Conservation (phyloP, 2,113 vertebrate species). For the Mixornis gularis region DNA sequence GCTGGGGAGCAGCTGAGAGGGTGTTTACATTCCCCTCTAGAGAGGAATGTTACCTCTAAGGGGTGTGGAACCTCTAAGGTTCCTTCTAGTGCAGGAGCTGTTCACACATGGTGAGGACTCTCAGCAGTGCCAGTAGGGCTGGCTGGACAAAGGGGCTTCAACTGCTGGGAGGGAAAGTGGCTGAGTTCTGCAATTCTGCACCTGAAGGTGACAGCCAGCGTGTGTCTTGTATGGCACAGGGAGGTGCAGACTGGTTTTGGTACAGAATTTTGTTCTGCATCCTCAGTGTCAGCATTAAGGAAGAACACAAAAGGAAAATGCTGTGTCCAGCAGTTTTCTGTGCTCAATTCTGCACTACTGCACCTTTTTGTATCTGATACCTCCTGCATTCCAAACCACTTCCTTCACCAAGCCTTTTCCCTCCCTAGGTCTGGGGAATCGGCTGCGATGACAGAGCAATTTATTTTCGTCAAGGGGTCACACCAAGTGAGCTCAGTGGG, state of each 20-base stretch:
- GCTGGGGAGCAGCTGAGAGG: not conserved
- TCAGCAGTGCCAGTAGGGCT: not conserved
- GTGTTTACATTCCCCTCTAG: not conserved
- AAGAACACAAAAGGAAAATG: not conserved
- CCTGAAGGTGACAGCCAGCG: not conserved
- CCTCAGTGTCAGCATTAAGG: not conserved
- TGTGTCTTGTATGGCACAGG: not conserved
- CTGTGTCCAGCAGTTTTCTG: not conserved
- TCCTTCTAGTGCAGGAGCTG: not conserved
- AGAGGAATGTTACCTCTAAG: not conserved
- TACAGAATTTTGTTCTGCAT: not conserved
- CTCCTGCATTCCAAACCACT: not conserved
- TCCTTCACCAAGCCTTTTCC: not conserved
- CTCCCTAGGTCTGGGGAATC: conserved; percentile 86
- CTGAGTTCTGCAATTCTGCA: not conserved
- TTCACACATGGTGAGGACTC: accelerated
- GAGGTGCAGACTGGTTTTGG: not conserved
- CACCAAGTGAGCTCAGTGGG: conserved; percentile 90
- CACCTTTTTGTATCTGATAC: not conserved
- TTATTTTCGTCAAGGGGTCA: conserved; percentile 91
- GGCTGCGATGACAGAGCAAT: conserved; percentile 81
- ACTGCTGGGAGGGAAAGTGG: not conserved
- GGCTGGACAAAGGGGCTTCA: not conserved
- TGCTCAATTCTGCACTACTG: not conserved
- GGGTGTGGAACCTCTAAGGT: too few species aligned